Base-by-base conservation (phyloP, 1,140 invertebrate genomes). In the Orchesella cincta region DNA sequence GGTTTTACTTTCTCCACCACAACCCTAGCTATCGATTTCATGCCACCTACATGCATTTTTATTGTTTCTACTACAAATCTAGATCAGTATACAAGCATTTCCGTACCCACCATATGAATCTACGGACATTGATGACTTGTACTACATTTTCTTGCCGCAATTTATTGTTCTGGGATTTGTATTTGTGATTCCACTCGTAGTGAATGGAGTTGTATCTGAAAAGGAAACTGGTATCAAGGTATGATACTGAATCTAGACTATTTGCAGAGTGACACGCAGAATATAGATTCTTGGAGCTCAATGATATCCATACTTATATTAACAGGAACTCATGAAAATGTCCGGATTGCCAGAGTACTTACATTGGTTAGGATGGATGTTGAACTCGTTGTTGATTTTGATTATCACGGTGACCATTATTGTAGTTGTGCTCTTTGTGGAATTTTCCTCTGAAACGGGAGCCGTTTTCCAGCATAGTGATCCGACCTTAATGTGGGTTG, bases 181-280 rank as follows among this genome's bases (percentile, higher is more conserved):
- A 36, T 82, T 82, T 34, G 80, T 82, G 28, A 77, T 80, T 1
- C 79, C 81, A 16, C 75, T 79, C 0, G 79, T 78, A 29, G 76
- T 80, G 23, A 46, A 76, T 0, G 79, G 73, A 23, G 76, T 80
- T 31, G 81, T 82, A 1, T 74, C 76, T 57, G 81, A 82, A 67
- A 82, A 70, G 54, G 81, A 82, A 76, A 80, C 77, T n/a, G 81
- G 81, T 51, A 80, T 82, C 20, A 82, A 80, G 76, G 81, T 80
- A 73, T n/a, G 20, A 16, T 12, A 64, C 20, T 8, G 20, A 64
- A 23, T n/a, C n/a, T 12, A 51, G 12, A 51, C 12, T 14, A 14
- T 51, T 51, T 51, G 46, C 46, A 51, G 12, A 51, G n/a, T n/a
- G n/a, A 51, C n/a, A n/a, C n/a, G n/a, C n/a, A n/a, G n/a, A n/a